Evolutionary conservation across 2,888 invertebrate genomes (phyloP).

Genomic region (Pandemis heparana): DNA sequence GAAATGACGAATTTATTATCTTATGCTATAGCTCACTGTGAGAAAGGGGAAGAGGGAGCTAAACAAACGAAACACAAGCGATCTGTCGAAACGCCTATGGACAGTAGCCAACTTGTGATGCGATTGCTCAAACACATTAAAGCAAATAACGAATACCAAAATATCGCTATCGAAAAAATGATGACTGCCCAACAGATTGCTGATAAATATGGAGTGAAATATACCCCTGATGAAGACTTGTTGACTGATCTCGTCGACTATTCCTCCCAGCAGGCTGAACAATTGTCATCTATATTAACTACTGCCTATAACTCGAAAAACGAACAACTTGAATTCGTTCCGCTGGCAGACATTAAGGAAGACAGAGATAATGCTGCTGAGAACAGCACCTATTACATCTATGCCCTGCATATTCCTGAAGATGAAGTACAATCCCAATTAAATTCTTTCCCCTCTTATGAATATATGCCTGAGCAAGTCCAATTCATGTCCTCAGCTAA

Average conservation of each 20-base stretch:
- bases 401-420: constrained; percentile 52
- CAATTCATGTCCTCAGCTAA: constrained; percentile 45
- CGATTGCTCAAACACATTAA: constrained; percentile 76
- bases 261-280: constrained; percentile 72
- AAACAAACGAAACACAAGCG: constrained; percentile 60
- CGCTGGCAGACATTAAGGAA: constrained; percentile 44
- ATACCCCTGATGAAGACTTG: constrained; percentile 74
- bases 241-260: constrained; percentile 71
- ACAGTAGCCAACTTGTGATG: constrained; percentile 70
- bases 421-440: constrained; percentile 47
- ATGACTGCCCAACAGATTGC: constrained; percentile 81
- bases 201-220: constrained; percentile 76
- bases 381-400: constrained; percentile 55
- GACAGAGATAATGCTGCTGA: constrained; percentile 45
- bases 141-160: constrained; percentile 76
- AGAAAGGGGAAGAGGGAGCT: constrained; percentile 58
- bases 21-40: constrained; percentile 59
- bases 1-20: constrained; percentile 71
- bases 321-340: constrained; percentile 51
- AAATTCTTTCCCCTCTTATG: constrained; percentile 46
- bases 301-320: constrained; percentile 61
- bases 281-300: constrained; percentile 67
- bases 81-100: constrained; percentile 73
- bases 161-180: constrained; percentile 81
- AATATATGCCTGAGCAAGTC: constrained; percentile 50